Evolutionary conservation across 2,113 vertebrate species (phyloP).

Genomic region (Catagonus wagneri): DNA sequence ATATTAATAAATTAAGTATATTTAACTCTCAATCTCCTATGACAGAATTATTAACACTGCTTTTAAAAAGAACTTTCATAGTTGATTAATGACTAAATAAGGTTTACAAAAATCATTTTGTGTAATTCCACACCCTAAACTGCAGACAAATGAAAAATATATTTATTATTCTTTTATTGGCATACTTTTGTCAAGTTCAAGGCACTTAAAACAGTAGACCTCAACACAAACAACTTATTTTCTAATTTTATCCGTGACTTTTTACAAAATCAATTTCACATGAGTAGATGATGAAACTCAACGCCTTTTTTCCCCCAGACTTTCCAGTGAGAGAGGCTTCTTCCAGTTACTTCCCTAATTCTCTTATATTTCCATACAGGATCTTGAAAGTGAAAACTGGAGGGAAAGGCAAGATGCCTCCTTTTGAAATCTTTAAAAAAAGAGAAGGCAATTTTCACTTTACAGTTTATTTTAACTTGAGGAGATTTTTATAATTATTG

Average conservation of each 20-base stretch:
- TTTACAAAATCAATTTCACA: neutral
- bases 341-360: neutral
- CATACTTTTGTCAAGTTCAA: neutral
- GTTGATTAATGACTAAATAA: neutral
- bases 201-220: neutral
- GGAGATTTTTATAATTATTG: neutral
- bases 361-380: neutral
- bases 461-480: neutral
- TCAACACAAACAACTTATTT: neutral
- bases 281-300: neutral
- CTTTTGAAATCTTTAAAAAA: neutral
- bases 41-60: neutral
- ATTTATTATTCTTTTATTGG: neutral
- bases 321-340: neutral
- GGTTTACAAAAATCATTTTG: neutral
- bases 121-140: neutral
- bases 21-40: neutral
- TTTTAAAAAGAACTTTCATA: neutral
- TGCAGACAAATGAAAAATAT: neutral
- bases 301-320: neutral
- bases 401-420: neutral
- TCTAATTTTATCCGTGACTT: constrained; percentile 8
- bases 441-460: neutral
- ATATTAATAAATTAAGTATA: neutral
- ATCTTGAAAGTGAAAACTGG: neutral